Evolutionary conservation across 2,888 invertebrate genomes (phyloP), one percentile per base, ranked within the genome.

Genomic region (Merodon equestris): DNA sequence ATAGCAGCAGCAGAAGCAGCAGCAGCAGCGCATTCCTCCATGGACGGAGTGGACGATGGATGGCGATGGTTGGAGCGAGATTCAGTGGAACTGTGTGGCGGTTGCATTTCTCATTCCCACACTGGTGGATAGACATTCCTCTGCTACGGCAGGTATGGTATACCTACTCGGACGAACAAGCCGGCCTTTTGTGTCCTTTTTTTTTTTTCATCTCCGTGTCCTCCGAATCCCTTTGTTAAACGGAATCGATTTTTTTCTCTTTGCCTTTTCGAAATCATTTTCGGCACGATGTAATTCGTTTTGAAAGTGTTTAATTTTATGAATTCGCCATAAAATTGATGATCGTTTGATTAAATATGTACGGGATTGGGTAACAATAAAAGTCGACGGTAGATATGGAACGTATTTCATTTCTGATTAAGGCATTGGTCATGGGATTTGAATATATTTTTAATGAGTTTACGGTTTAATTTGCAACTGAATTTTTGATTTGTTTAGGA

Each of bases 61-160:
- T 9, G 12, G 40, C 3, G 40, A n/a, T 7, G 40, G 40, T 40
- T 27, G 27, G 27, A 27, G 27, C 27, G 27, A 27, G 2, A 27
- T 27, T 27, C 27, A 7, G 7, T 27, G 27, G 57, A 70, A 58
- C 53, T 58, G 15, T 54, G 54, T 19, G 38, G 36, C 50, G 18
- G 19, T 50, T 40, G 53, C 45, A 68, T 63, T 68, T 54, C 61
- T 67, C 61, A 68, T 77, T 77, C 77, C 77, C 77, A 73, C 72
- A 72, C 19, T 13, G 12, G 27, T 53, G 47, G 58, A 40, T 56
- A 10, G 50, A 48, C 61, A 77, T 77, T 57, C 73, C 61, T 72
- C 34, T 14, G n/a, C 50, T 27, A 15, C 54, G 13, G n/a, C 10
- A 10, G 19, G 17, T 14, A 47, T 47, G 3, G 7, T 27, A 7